A percentile compares a stretch with the other conserved stretches of the same genome.
phyloP scores from a whole-genome alignment of 2,113 vertebrate species.

The Vidua chalybeata region DNA sequence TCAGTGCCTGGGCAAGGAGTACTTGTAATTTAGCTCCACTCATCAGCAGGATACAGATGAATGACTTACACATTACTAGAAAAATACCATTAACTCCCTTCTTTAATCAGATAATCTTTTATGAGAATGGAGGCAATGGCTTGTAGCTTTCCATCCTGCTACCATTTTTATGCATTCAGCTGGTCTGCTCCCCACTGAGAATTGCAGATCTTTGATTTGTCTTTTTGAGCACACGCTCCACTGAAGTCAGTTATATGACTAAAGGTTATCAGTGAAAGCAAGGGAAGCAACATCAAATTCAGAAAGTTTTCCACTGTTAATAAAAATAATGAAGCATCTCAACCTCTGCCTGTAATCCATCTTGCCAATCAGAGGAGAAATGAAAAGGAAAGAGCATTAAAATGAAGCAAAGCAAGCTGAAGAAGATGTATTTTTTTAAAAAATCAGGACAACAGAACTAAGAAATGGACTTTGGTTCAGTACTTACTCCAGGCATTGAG shows the following conservation, averaged over 20 bases:
- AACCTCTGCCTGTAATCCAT: not conserved
- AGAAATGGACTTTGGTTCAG: not conserved
- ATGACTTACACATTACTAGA: not conserved
- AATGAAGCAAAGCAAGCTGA: not conserved
- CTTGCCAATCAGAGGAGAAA: not conserved
- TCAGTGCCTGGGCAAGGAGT: not conserved
- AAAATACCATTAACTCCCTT: not conserved
- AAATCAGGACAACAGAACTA: not conserved
- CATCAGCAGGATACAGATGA: not conserved
- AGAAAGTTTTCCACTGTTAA: not conserved
- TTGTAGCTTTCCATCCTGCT: not conserved
- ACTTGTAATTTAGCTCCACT: not conserved
- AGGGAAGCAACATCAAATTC: not conserved
- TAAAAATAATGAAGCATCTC: not conserved
- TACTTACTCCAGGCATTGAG: slow-evolving; percentile 91
- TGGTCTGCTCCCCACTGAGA: not conserved
- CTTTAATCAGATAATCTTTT: not conserved
- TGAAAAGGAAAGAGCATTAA: not conserved
- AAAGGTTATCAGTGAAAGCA: not conserved
- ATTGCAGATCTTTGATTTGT: not conserved
- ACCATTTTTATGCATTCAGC: not conserved
- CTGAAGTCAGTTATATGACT: not conserved
- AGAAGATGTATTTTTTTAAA: not conserved
- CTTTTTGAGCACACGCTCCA: not conserved
- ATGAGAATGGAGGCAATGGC: not conserved